Conservation (phyloP, 2,888 invertebrate species). For the Agonopterix alstromeriana region DNA sequence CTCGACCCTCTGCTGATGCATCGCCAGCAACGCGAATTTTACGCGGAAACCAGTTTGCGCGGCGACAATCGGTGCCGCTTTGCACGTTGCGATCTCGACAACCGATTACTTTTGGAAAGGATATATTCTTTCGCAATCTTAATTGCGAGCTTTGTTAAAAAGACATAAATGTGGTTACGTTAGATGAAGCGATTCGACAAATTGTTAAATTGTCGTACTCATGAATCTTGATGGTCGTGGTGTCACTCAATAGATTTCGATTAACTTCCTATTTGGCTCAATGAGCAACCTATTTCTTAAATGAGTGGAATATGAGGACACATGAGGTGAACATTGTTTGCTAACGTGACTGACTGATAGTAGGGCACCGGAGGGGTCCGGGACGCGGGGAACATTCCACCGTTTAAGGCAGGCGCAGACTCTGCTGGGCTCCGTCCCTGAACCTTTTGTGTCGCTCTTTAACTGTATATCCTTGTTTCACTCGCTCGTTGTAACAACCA, state of each 20-base stretch:
- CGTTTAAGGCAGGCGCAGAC: slow-evolving; percentile 42
- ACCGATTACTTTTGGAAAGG: slow-evolving; percentile 24
- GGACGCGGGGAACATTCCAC: slow-evolving; percentile 41
- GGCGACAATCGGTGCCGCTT: slow-evolving; percentile 50
- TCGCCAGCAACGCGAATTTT: slow-evolving; percentile 71
- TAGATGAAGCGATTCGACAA: slow-evolving; percentile 3
- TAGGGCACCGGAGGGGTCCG: slow-evolving; percentile 17
- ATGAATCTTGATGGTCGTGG: not conserved
- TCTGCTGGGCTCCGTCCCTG: slow-evolving; percentile 26
- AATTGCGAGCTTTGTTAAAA: not conserved
- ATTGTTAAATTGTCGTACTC: slow-evolving; percentile 5
- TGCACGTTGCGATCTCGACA: slow-evolving; percentile 32
- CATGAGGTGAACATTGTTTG: slow-evolving; percentile 34
- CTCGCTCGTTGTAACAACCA: slow-evolving; percentile 20
- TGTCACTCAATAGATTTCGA: not conserved
- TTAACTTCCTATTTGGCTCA: slow-evolving; percentile 4
- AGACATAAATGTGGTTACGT: not conserved
- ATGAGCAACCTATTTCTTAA: slow-evolving; percentile 13
- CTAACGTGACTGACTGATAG: slow-evolving; percentile 41
- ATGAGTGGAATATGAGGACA: slow-evolving; percentile 19
- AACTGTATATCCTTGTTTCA: slow-evolving; percentile 27
- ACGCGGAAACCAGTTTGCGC: slow-evolving; percentile 67
- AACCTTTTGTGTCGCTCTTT: slow-evolving; percentile 22
- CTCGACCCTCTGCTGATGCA: slow-evolving; percentile 66
- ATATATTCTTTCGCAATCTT: slow-evolving; percentile 1